Percentiles rank a stretch among this genome's conserved stretches.
Evolutionary conservation across 2,888 invertebrate genomes (phyloP).

Genomic region (Pseudococcus longispinus): DNA sequence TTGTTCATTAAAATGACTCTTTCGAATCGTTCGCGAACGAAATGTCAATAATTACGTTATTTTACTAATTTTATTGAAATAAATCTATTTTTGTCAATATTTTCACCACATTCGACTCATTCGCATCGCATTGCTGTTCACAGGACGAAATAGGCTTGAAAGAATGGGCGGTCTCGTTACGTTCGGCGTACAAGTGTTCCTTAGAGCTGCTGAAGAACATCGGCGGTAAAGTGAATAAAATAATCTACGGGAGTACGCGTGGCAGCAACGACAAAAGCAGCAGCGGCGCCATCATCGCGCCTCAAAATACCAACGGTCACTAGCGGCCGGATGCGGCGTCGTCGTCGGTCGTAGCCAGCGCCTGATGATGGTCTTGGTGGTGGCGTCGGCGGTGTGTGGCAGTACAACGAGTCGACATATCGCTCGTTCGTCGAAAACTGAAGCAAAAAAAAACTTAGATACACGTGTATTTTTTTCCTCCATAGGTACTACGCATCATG

Average conservation of each 20-base stretch:
- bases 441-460: not conserved
- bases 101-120: not conserved
- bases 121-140: slow-evolving; percentile 59
- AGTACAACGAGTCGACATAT: not conserved
- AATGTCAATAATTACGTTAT: too few species aligned
- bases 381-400: not conserved
- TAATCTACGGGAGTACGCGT: slow-evolving; percentile 51
- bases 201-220: slow-evolving; percentile 94
- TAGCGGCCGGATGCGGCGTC: not conserved
- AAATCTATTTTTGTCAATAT: not conserved
- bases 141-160: slow-evolving; percentile 98
- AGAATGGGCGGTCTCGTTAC: slow-evolving; percentile 96
- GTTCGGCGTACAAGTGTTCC: slow-evolving; percentile 94
- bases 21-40: not conserved
- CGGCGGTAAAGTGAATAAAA: slow-evolving; percentile 76
- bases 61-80: too few species aligned
- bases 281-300: slow-evolving; percentile 33
- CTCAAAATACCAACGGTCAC: slow-evolving; percentile 54
- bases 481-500: not conserved
- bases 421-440: not conserved
- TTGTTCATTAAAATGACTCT: not conserved
- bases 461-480: not conserved
- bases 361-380: not conserved
- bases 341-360: not conserved
- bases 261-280: slow-evolving; percentile 46